phyloP scores from a whole-genome alignment of 2,113 vertebrate species.

The Ptychochromis oligacanthus region DNA sequence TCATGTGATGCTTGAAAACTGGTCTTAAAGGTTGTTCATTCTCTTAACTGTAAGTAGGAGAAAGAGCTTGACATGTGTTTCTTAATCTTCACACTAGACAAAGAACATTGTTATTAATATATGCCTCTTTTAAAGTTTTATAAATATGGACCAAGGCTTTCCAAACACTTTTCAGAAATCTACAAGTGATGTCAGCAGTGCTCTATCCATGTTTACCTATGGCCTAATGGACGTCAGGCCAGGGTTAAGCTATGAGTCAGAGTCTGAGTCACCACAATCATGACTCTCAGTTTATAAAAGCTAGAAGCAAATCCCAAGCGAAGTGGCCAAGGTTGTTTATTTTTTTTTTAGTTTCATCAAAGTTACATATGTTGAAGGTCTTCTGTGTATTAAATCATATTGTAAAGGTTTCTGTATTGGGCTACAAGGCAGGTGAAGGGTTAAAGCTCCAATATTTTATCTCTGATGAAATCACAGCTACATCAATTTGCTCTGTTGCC shows the following conservation, averaged over 20 bases:
- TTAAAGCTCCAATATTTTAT: background rate
- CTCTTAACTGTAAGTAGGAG: background rate
- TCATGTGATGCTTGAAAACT: background rate
- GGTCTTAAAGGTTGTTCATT: background rate
- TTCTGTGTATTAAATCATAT: background rate
- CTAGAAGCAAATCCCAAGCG: background rate
- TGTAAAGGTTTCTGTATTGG: background rate
- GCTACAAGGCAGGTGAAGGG: background rate
- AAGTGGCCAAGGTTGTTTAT: background rate
- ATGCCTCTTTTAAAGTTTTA: background rate
- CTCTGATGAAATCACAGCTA: conserved; percentile 32
- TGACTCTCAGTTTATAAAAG: background rate
- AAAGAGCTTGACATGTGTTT: background rate
- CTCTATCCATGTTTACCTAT: background rate
- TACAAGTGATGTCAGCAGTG: background rate
- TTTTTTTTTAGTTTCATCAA: background rate
- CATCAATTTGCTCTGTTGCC: background rate
- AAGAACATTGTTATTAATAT: background rate
- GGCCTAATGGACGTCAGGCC: conserved; percentile 37
- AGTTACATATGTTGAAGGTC: background rate
- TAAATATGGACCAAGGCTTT: background rate
- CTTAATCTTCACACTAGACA: too few relatives aligned
- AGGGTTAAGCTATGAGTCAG: conserved; percentile 35
- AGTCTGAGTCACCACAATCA: conserved; percentile 37
- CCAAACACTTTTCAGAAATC: conserved; percentile 11